Evolutionary conservation across 2,797 vertebrate genomes (phyloP).

Genomic region (Syngnathus rostellatus): DNA sequence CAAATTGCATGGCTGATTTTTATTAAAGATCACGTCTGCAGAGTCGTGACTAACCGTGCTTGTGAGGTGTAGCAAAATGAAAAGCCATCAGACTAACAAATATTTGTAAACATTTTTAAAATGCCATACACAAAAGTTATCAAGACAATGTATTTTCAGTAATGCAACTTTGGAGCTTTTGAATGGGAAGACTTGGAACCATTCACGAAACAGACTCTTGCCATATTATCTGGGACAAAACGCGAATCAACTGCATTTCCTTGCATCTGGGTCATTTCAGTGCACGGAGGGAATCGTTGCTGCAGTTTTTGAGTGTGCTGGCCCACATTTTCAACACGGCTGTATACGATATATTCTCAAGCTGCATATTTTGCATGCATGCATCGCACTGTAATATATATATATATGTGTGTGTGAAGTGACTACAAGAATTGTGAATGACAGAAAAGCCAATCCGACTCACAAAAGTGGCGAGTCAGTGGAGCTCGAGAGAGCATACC

Average conservation of each 20-base stretch:
- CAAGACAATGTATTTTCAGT: neutral
- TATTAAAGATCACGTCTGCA: no score
- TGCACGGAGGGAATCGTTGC: no score
- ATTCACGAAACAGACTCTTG: neutral
- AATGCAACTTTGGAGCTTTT: no score
- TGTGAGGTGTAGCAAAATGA: no score
- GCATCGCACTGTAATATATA: no score
- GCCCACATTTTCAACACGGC: no score
- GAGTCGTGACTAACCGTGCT: no score
- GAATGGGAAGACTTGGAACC: neutral
- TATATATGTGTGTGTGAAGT: constrained; percentile 47
- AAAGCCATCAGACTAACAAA: neutral
- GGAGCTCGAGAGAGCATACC: constrained; percentile 80
- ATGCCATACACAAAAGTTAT: neutral
- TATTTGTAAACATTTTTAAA: neutral
- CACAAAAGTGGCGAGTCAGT: constrained; percentile 78
- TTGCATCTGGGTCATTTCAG: no score
- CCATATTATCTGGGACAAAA: neutral
- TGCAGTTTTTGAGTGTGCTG: no score
- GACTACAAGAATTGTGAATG: constrained; percentile 57
- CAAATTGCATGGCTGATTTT: no score
- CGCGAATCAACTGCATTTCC: no score
- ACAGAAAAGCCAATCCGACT: constrained; percentile 71
- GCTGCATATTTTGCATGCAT: neutral
- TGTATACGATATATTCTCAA: no score